Evolutionary conservation across 1,140 invertebrate species (phyloP), one percentile per base, ranked within the genome.

Genomic region (Zaprionus nigranus): DNA sequence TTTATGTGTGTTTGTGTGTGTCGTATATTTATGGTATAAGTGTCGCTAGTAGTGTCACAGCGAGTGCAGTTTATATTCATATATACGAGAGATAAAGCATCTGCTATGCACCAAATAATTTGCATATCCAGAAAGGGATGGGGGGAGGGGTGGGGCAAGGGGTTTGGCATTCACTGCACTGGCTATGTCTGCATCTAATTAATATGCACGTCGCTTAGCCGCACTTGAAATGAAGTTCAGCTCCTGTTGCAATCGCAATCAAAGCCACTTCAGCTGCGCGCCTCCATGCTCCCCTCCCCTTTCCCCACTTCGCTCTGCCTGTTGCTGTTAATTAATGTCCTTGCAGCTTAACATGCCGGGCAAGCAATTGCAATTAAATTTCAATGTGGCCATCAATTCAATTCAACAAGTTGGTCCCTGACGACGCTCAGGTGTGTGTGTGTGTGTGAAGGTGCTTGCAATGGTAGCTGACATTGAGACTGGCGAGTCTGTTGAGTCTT

Each of bases 351-450:
- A 71, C 85, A 84, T 88, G 79, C 78, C 88, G 75, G 78, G 73
- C 30, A 17, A 34, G 49, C 73, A 80, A 87, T 85, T 90, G 84
- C 85, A 87, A 90, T 85, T 88, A 81, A 78, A 72, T 85, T 88
- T 88, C 82, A 90, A 79, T 88, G 85, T 40, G 59, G 76, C 85
- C 85, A 88, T 88, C 85, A 88, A 88, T 88, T 88, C 76, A 82
- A 88, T 88, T 88, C 85, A 88, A 88, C 85, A 88, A 90, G 85
- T 78, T 68, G 69, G 26, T 38, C 58, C 72, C 65, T 63, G 59
- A 63, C 38, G 67, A 11, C 43, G 49, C 12, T 57, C 28, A 59
- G 46, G 28, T 63, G 46, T 5, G 46, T 5, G 46, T 15, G 24
- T 46, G 49, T 49, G 36, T 59, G 13, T 34, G 30, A 9, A 34